phyloP scores from a whole-genome alignment of 2,888 invertebrate genomes.

The Euzetes globulus region DNA sequence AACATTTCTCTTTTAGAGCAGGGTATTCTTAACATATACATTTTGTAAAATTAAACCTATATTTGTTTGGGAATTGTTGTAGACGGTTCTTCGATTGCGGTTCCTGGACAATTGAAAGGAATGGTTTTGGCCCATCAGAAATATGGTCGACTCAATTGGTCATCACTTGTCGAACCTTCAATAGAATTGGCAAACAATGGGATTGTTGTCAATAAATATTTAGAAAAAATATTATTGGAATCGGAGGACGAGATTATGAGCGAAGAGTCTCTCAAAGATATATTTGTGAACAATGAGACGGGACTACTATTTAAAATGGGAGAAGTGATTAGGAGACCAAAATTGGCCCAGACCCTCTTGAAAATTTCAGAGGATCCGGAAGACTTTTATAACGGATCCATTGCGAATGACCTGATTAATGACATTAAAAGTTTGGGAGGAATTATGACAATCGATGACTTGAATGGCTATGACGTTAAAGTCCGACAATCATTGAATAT shows the following conservation, averaged over 20 bases:
- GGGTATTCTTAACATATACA: constrained; percentile 43
- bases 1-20: constrained; percentile 42
- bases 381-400: constrained; percentile 52
- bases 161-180: constrained; percentile 65
- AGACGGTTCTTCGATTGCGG: constrained; percentile 59
- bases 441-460: constrained; percentile 68
- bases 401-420: constrained; percentile 21
- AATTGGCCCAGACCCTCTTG: constrained; percentile 66
- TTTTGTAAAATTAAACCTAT: not conserved
- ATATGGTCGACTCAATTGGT: constrained; percentile 70
- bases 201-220: constrained; percentile 54
- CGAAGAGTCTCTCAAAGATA: constrained; percentile 32
- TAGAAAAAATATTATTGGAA: constrained; percentile 35
- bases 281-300: constrained; percentile 57
- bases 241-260: constrained; percentile 54
- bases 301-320: constrained; percentile 58
- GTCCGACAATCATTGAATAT: constrained; percentile 6
- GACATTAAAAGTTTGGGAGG: constrained; percentile 49
- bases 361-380: constrained; percentile 60
- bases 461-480: constrained; percentile 55
- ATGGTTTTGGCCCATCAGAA: constrained; percentile 66
- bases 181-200: constrained; percentile 68
- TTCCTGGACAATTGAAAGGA: constrained; percentile 83
- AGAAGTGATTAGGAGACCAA: constrained; percentile 58
- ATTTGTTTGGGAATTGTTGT: too few species aligned